Conservation (phyloP, 2,888 invertebrate species). For the Synergus laeviventris region DNA sequence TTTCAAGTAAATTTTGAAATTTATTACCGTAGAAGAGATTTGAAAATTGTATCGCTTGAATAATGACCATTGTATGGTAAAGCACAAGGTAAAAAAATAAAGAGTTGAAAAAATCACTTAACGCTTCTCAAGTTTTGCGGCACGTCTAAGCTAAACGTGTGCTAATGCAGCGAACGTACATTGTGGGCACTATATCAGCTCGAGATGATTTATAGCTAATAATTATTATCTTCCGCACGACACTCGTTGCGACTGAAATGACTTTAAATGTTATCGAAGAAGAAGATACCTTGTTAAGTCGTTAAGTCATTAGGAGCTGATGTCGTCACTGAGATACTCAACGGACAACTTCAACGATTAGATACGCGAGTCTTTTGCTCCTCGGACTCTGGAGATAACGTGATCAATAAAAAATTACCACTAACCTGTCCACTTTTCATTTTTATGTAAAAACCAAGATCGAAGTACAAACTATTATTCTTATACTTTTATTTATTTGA, state of each 20-base stretch:
- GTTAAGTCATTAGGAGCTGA: constrained; percentile 57
- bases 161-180: not conserved
- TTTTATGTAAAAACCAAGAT: not conserved
- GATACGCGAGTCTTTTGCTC: constrained; percentile 23
- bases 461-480: no score
- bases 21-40: not conserved
- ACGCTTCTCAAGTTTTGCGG: not conserved
- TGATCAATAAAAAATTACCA: not conserved
- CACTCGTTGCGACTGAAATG: constrained; percentile 51
- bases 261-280: constrained; percentile 47
- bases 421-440: not conserved
- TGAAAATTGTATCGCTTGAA: not conserved
- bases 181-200: constrained; percentile 4
- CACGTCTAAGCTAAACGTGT: not conserved
- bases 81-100: not conserved
- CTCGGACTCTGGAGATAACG: not conserved
- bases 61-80: not conserved
- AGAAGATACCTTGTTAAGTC: constrained; percentile 55
- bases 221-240: constrained; percentile 57
- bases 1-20: not conserved
- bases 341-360: constrained; percentile 55
- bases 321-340: constrained; percentile 47
- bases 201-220: constrained; percentile 57
- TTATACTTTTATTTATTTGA: no score
- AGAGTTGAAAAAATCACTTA: constrained; percentile 1